A percentile compares a stretch with the other conserved stretches of the same genome.
Conservation (phyloP, 1,140 invertebrate genomes). For the Nasonia vitripennis region DNA sequence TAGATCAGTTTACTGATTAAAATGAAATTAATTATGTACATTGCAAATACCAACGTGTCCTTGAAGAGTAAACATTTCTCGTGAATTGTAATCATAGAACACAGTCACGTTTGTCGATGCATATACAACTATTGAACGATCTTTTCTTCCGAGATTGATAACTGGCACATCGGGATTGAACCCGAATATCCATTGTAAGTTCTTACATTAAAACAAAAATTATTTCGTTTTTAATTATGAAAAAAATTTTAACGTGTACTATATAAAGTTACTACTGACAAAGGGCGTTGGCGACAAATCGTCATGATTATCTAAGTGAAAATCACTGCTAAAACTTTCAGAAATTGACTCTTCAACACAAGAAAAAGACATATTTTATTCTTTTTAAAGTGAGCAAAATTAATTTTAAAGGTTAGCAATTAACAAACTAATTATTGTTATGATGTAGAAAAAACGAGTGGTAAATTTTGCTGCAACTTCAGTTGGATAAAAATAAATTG, state of each 20-base stretch:
- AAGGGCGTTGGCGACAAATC: background rate
- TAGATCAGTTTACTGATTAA: slow-evolving; percentile 15
- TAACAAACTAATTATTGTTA: background rate
- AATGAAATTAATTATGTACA: slow-evolving; percentile 43
- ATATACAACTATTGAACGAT: slow-evolving; percentile 73
- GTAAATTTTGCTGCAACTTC: background rate
- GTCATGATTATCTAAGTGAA: background rate
- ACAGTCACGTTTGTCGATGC: slow-evolving; percentile 75
- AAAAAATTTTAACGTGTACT: background rate
- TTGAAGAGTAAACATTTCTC: slow-evolving; percentile 75
- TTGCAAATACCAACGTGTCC: slow-evolving; percentile 75
- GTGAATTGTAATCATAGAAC: slow-evolving; percentile 75
- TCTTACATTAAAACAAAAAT: slow-evolving; percentile 59
- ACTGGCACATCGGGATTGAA: slow-evolving; percentile 73
- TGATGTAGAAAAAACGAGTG: background rate
- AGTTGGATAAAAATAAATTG: background rate
- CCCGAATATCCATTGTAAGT: slow-evolving; percentile 77
- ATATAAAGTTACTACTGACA: background rate
- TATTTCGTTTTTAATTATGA: background rate
- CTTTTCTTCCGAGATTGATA: slow-evolving; percentile 74
- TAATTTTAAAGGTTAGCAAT: background rate
- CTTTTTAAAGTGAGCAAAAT: background rate
- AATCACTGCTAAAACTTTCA: background rate
- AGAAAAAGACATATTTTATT: background rate
- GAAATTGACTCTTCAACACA: background rate